Evolutionary conservation across 2,888 invertebrate species (phyloP), one percentile per base, ranked within the genome.

Genomic region (Heliconius hortense): DNA sequence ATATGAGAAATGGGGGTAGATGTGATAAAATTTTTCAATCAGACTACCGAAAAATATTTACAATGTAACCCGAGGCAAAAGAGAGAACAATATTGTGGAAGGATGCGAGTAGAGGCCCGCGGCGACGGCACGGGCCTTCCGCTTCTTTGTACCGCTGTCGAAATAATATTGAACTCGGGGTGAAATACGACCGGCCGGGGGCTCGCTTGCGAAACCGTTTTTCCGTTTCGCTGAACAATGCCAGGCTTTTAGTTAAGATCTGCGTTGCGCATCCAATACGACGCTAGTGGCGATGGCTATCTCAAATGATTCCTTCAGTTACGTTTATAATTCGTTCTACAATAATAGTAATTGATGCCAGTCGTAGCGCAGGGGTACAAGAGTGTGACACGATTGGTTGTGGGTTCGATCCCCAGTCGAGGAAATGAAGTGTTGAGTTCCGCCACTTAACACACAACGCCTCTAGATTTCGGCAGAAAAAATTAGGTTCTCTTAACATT

Each of bases 11-110:
- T 84, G 86, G 86, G 87, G 90, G 90, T 28, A 69, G 31, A 93
- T 92, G 90, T 88, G 91, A 92, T 92, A 93, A 92, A 91, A 92
- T 77, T 85, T 90, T 93, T 93, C 93, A 93, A 94, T 93, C 93
- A 93, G 88, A 88, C 89, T 87, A 85, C 90, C 91, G 89, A 92
- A 92, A 92, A 93, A 93, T 93, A 92, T 93, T 90, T 92, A 92
- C 92, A 89, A 88, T 90, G 91, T 93, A 93, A 92, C 92, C 91
- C 87, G 90, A 93, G 91, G 91, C 92, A 86, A 81, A 84, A 82
- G 84, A 86, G 90, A 89, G 90, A 91, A 93, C 92, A 93, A 93
- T 94, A 93, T 94, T 92, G 93, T 88, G 85, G 85, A 87, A 88
- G 88, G 90, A 88, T 87, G 88, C 87, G 88, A 87, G 88, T 87